Percentiles rank a stretch among this genome's conserved stretches.
These are phyloP conservation scores for Anguilla japonica DNA, from an alignment of 2,113 vertebrate species.

Conservation along the genomic window DNA sequence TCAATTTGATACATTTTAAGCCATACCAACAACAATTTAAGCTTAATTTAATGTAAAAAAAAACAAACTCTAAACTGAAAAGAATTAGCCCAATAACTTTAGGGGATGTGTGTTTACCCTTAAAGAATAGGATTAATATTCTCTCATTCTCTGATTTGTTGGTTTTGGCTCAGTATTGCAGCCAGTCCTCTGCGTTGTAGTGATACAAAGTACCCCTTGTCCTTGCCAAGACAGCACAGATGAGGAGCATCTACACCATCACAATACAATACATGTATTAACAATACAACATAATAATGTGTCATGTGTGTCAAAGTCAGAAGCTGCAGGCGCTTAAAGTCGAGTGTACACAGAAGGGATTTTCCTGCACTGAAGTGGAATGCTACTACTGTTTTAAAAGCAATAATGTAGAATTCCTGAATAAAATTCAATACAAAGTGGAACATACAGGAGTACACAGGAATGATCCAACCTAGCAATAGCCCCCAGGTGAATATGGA, in stretches of 20 bases:
- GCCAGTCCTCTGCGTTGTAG: conserved; percentile 51
- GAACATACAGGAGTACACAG: background rate
- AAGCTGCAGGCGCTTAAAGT: conserved; percentile 57
- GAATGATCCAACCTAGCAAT: background rate
- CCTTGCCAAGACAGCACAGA: conserved; percentile 51
- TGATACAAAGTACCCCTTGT: conserved; percentile 49
- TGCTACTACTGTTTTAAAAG: conserved; percentile 39
- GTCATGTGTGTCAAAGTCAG: conserved; percentile 43
- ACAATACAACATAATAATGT: conserved; percentile 27
- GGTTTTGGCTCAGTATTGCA: conserved; percentile 54
- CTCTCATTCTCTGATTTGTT: background rate
- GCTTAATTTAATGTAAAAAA: too few relatives aligned
- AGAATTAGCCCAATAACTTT: too few relatives aligned
- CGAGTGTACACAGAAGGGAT: conserved; percentile 36
- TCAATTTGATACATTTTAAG: too few relatives aligned
- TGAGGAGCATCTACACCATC: conserved; percentile 48
- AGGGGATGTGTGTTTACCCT: too few relatives aligned
- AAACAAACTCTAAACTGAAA: too few relatives aligned
- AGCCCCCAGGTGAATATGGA: background rate
- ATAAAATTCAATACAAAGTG: background rate
- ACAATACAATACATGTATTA: conserved; percentile 26
- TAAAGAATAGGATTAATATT: too few relatives aligned
- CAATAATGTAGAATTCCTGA: background rate
- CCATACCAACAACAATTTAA: too few relatives aligned
- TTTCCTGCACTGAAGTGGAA: conserved; percentile 46